These are phyloP conservation scores for Ochlodes sylvanus DNA, from an alignment of 2,888 invertebrate genomes.

Conservation along the genomic window DNA sequence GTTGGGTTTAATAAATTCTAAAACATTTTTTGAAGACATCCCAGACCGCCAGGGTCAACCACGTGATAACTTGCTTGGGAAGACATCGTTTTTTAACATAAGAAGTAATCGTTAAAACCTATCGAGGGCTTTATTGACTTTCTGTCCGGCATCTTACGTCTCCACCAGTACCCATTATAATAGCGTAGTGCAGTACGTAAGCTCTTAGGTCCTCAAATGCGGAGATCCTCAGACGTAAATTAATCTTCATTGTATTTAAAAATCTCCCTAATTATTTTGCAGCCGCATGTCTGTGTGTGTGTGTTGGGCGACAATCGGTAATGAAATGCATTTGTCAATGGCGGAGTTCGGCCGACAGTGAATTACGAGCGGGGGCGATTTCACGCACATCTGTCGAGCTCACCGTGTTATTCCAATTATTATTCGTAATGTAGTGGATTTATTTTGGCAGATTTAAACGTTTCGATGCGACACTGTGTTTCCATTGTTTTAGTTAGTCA, in stretches of 20 bases:
- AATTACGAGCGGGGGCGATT: conserved; percentile 11
- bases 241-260: neutral
- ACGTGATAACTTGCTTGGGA: too few species aligned
- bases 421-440: neutral
- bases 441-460: neutral
- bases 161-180: too few species aligned
- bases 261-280: neutral
- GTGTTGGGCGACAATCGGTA: neutral
- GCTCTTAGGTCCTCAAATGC: too few species aligned
- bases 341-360: neutral
- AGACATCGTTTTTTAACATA: too few species aligned
- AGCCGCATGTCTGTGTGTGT: neutral
- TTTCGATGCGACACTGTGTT: neutral
- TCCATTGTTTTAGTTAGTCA: neutral
- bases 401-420: neutral
- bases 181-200: too few species aligned
- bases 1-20: too few species aligned
- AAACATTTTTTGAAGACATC: too few species aligned
- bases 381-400: conserved; percentile 12
- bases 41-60: too few species aligned
- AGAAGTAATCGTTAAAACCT: too few species aligned
- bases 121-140: too few species aligned
- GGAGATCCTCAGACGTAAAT: too few species aligned
- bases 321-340: neutral
- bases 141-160: too few species aligned